Evolutionary conservation across 2,113 vertebrate species (phyloP).

Genomic region (Oryzias woworae): DNA sequence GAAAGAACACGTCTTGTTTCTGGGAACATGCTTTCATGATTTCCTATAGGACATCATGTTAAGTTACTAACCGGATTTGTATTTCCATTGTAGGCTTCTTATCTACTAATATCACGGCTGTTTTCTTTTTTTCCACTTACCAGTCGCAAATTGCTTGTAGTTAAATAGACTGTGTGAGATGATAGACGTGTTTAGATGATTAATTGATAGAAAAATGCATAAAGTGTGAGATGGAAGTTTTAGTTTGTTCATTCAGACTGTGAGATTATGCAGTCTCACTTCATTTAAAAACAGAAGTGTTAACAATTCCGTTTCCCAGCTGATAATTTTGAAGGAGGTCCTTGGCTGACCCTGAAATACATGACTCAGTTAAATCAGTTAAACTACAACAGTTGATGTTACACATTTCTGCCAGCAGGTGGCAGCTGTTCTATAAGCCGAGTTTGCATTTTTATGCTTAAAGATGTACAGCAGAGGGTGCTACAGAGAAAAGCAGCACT

Average conservation of each 20-base stretch:
- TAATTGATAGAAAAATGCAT: too few species aligned
- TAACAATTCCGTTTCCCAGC: background rate
- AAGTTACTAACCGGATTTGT: too few species aligned
- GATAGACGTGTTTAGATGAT: too few species aligned
- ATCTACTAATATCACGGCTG: background rate
- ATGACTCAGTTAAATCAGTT: background rate
- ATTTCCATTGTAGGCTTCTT: too few species aligned
- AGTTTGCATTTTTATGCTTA: background rate
- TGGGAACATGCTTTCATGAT: background rate
- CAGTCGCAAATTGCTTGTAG: background rate
- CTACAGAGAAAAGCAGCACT: too few species aligned
- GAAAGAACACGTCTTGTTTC: background rate
- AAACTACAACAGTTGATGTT: too few species aligned
- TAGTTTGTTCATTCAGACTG: background rate
- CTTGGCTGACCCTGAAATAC: background rate
- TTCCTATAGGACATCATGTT: background rate
- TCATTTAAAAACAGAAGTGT: background rate
- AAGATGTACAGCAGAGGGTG: background rate
- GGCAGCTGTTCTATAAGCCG: constrained; percentile 16
- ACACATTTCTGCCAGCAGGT: constrained; percentile 27
- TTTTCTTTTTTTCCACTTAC: background rate
- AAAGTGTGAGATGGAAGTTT: too few species aligned
- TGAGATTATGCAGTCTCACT: background rate
- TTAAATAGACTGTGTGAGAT: too few species aligned
- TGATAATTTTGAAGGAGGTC: background rate